phyloP scores from a whole-genome alignment of 2,113 vertebrate species.

The Myotis davidii region DNA sequence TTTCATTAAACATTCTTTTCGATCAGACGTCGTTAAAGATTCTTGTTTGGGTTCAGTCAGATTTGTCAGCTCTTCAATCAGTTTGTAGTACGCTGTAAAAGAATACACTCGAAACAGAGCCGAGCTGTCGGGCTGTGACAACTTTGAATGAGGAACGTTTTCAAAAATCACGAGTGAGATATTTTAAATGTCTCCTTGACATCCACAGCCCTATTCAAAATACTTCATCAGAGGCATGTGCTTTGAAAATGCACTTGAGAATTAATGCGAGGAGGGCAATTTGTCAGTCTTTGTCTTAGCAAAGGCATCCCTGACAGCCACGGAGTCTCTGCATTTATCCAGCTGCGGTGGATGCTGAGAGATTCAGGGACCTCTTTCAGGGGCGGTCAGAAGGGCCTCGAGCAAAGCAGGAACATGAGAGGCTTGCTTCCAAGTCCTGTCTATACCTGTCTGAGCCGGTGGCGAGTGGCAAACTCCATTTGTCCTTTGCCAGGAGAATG shows the following conservation, averaged over 20 bases:
- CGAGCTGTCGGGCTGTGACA: slow-evolving; percentile 79
- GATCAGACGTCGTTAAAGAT: slow-evolving; percentile 73
- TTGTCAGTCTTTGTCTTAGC: slow-evolving; percentile 78
- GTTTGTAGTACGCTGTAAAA: slow-evolving; percentile 80
- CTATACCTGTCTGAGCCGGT: slow-evolving; percentile 57
- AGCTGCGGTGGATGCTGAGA: neutral
- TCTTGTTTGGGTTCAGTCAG: slow-evolving; percentile 80
- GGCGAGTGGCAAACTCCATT: slow-evolving; percentile 37
- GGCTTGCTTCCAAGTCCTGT: slow-evolving; percentile 37
- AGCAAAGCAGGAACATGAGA: slow-evolving; percentile 46
- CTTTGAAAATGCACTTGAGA: slow-evolving; percentile 79
- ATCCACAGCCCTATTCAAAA: slow-evolving; percentile 76
- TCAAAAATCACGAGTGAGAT: slow-evolving; percentile 81
- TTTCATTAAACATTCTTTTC: slow-evolving; percentile 78
- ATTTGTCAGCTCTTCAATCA: slow-evolving; percentile 81
- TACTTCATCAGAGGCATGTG: slow-evolving; percentile 77
- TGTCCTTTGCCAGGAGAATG: slow-evolving; percentile 64
- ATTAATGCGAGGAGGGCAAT: slow-evolving; percentile 77
- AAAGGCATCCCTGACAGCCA: neutral
- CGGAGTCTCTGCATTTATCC: neutral
- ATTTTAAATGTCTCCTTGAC: slow-evolving; percentile 82
- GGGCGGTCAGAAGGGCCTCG: neutral
- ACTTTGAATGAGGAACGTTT: slow-evolving; percentile 80
- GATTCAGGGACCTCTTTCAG: slow-evolving; percentile 40
- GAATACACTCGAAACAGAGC: slow-evolving; percentile 78